Evolutionary conservation across 2,113 vertebrate species (phyloP), one percentile per base, ranked within the genome.

Genomic region (Cynopterus brachyotis): DNA sequence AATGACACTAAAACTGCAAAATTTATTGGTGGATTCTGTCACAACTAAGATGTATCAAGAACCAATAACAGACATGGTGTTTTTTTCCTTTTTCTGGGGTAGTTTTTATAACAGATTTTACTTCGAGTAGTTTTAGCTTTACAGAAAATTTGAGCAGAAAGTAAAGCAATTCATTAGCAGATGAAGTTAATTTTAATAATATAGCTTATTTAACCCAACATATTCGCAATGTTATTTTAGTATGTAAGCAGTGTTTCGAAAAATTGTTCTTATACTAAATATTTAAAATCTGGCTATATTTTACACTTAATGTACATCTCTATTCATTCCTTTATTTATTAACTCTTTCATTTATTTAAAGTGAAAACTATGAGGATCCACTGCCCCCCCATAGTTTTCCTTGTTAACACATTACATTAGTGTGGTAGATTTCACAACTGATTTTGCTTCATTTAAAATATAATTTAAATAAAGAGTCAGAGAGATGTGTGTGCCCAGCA

Each of bases 11-110:
- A 88, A 95, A 40, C 9, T 78, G 40, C 0, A 26, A 91, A 1
- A 15, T 94, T 89, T 82, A 69, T 17, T 67, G 28, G 47, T 42
- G 32, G 35, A 73, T 78, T 93, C 62, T 91, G 5, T 75, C 32
- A 94, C n/a, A 91, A 83, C 19, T 70, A 81, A 93, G 89, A 91
- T 78, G 20, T 35, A 79, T 88, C 8, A 96, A 70, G 37, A 96
- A 87, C 4, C 9, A 91, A 80, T 3, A 94, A 30, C 5, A 93
- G 37, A 45, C 1, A 83, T 47, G 5, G 22, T 69, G 40, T 32
- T 89, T 69, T n/a, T 32, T 89, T 87, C 22, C 32, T 53, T 50
- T 47, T 81, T 85, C 17, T 80, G 35, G 30, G 35, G 30, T 89
- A 37, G 67, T 55, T 70, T 73, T 80, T 62, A 53, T 73, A 83